These are phyloP conservation scores for Lanius collurio DNA, from an alignment of 2,113 vertebrate species.

Conservation along the genomic window DNA sequence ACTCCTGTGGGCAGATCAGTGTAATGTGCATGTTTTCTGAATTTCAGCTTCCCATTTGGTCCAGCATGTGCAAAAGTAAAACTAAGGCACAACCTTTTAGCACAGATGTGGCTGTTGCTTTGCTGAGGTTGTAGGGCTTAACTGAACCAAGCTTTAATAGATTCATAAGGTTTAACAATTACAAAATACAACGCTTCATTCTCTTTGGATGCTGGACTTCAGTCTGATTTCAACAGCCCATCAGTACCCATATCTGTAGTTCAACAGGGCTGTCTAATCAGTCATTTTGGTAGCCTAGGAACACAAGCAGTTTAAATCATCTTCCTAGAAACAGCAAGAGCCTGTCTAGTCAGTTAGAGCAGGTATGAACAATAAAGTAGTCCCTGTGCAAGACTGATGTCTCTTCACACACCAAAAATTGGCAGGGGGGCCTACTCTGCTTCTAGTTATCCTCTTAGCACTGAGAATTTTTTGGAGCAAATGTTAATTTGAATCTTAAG, in stretches of 20 bases:
- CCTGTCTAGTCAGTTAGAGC: not conserved
- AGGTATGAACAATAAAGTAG: not conserved
- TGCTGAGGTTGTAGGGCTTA: not conserved
- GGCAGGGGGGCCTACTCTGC: not conserved
- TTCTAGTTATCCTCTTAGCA: not conserved
- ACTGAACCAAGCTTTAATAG: not conserved
- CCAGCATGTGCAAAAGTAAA: fast-evolving
- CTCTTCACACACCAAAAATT: not conserved
- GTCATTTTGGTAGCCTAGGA: not conserved
- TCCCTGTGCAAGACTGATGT: not conserved
- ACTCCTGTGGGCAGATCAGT: not conserved
- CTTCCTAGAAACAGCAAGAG: not conserved
- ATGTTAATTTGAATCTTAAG: slow-evolving; percentile 7
- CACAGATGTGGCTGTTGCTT: not conserved
- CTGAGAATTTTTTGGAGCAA: not conserved
- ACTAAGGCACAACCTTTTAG: not conserved
- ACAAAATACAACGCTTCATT: fast-evolving
- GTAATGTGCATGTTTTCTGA: fast-evolving
- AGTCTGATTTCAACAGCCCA: not conserved
- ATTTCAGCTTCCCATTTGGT: not conserved
- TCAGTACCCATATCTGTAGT: not conserved
- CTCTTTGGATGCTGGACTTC: not conserved
- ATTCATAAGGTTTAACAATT: not conserved
- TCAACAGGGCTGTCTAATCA: not conserved
- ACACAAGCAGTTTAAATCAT: not conserved